A percentile compares a stretch with the other conserved stretches of the same genome.
These are phyloP conservation scores for Maniola jurtina DNA, from an alignment of 1,140 invertebrate genomes.

Conservation along the genomic window DNA sequence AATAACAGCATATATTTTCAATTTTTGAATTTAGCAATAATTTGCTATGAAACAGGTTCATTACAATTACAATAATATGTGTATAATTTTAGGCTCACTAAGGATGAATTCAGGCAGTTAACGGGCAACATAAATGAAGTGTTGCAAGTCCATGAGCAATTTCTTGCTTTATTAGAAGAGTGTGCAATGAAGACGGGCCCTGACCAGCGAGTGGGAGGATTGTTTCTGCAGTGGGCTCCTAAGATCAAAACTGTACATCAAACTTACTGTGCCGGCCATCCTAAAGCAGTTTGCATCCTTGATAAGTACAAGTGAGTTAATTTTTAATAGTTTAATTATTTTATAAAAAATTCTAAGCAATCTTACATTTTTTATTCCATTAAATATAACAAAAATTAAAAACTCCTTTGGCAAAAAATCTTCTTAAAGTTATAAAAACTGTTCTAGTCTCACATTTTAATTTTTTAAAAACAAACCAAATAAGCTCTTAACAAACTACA, in stretches of 20 bases:
- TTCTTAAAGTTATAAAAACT: too few species aligned
- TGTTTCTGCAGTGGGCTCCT: slow-evolving; percentile 93
- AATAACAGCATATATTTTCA: too few species aligned
- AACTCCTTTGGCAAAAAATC: too few species aligned
- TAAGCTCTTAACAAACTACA: too few species aligned
- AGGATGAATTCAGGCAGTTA: slow-evolving; percentile 91
- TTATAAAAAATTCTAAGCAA: too few species aligned
- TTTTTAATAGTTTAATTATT: too few species aligned
- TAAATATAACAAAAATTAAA: too few species aligned
- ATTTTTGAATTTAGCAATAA: too few species aligned
- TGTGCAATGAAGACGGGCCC: slow-evolving; percentile 82
- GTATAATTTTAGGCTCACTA: slow-evolving; percentile 84
- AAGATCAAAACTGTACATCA: slow-evolving; percentile 92
- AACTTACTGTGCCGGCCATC: slow-evolving; percentile 94
- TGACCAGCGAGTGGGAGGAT: slow-evolving; percentile 93
- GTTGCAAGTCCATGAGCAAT: slow-evolving; percentile 88
- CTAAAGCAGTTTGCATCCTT: slow-evolving; percentile 93
- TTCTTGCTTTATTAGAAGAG: slow-evolving; percentile 88
- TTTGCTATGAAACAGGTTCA: too few species aligned
- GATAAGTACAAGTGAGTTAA: slow-evolving; percentile 91
- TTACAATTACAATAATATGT: background rate
- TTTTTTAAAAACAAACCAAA: too few species aligned
- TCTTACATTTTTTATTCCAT: too few species aligned
- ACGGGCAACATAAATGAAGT: slow-evolving; percentile 94
- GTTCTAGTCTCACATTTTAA: too few species aligned